These are phyloP conservation scores for Conistra vaccinii DNA, from an alignment of 2,888 invertebrate genomes.

Conservation along the genomic window DNA sequence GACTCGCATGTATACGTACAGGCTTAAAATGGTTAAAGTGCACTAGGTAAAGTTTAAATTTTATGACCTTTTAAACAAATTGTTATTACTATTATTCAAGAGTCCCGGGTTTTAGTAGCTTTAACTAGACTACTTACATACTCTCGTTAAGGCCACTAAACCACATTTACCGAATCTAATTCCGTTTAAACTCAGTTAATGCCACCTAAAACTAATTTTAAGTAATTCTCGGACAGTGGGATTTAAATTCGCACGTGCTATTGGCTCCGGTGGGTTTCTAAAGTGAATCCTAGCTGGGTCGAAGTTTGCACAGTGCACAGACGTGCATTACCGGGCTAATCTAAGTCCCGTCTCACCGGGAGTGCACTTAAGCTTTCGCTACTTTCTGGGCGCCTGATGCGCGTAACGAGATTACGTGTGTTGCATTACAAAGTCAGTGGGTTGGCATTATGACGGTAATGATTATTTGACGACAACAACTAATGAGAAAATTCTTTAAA, in stretches of 20 bases:
- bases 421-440: conserved; percentile 62
- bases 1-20: background rate
- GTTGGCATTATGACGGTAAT: conserved; percentile 33
- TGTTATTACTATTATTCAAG: conserved; percentile 20
- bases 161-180: conserved; percentile 36
- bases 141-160: conserved; percentile 14
- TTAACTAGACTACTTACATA: background rate
- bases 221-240: conserved; percentile 52
- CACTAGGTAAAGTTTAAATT: conserved; percentile 2
- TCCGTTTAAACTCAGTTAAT: conserved; percentile 41
- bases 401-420: conserved; percentile 68
- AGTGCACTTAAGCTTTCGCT: conserved; percentile 70
- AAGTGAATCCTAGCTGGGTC: conserved; percentile 60
- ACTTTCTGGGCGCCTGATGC: conserved; percentile 68
- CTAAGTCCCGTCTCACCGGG: conserved; percentile 65
- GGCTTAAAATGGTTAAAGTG: background rate
- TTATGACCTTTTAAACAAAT: conserved; percentile 22
- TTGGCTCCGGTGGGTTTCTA: conserved; percentile 43
- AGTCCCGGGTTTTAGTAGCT: background rate
- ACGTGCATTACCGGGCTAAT: conserved; percentile 69
- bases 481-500: background rate
- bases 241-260: conserved; percentile 35
- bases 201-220: conserved; percentile 45
- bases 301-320: conserved; percentile 64
- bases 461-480: conserved; percentile 13